Evolutionary conservation across 1,140 invertebrate genomes (phyloP), one percentile per base, ranked within the genome.

Genomic region (Diorhabda sublineata): DNA sequence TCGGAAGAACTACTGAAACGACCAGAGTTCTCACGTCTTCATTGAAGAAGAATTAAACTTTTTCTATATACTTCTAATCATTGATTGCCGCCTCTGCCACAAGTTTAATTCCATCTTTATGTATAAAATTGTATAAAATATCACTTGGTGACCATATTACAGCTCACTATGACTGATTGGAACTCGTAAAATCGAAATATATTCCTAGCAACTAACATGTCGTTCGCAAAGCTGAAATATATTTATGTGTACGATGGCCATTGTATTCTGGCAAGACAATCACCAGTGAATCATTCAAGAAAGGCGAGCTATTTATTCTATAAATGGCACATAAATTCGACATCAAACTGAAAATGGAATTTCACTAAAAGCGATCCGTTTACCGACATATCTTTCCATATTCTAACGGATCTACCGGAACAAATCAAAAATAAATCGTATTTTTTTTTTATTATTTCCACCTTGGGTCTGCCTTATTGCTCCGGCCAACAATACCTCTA

Each of bases 291-390:
- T 52, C 47, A 52, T 52, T 52, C 47, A 52, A 26, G 47, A 52
- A 52, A 52, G 47, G 47, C 47, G 47, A 52, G 47, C 47, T 52
- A 52, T 52, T 52, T 52, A 52, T 52, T 52, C 47, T 6, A 52
- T 52, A 52, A 52, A 52, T 52, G 47, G 47, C 47, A 52, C 47
- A 52, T 52, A 52, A 52, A 52, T 52, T 52, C 47, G n/a, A 52
- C 47, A 52, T 52, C 47, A 52, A 52, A 52, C 47, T n/a, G 47
- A 52, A 52, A 52, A 52, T 52, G 47, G 47, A 52, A 52, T 52
- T 52, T n/a, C 47, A 52, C 47, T 52, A 52, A 52, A 52, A 52
- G 47, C 47, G 47, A 52, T 52, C n/a, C 47, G 6, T 52, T 52
- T 52, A n/a, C 47, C n/a, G 47, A 52, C 47, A 52, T 52, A 52